A percentile compares a stretch with the other conserved stretches of the same genome.
These are phyloP conservation scores for Protosalanx chinensis DNA, from an alignment of 2,797 vertebrate species.

Conservation along the genomic window DNA sequence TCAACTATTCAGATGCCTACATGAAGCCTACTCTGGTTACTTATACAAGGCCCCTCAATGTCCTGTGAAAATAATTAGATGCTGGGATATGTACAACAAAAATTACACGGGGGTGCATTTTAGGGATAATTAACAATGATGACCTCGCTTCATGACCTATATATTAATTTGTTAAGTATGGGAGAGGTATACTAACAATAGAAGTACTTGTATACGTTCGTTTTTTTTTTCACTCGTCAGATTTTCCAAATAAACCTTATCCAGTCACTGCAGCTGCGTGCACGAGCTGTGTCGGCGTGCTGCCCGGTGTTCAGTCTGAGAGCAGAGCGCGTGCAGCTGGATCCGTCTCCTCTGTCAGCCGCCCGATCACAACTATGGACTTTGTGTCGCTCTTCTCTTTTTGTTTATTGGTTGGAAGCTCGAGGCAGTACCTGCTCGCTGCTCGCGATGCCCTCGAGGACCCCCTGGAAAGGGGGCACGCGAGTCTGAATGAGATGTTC, in stretches of 20 bases:
- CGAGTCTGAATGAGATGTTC: constrained; percentile 88
- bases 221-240: constrained; percentile 38
- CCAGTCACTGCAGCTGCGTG: constrained; percentile 41
- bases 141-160: too few species aligned
- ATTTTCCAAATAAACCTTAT: constrained; percentile 70
- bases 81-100: too few species aligned
- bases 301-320: not conserved
- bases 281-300: constrained; percentile 39
- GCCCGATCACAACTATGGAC: constrained; percentile 7
- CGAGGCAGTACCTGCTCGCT: constrained; percentile 1
- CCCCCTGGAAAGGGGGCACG: constrained; percentile 64
- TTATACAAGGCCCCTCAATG: too few species aligned
- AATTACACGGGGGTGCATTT: too few species aligned
- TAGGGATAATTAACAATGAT: too few species aligned
- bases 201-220: not conserved
- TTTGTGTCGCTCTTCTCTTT: constrained; percentile 49
- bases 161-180: too few species aligned
- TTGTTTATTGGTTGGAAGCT: constrained; percentile 46
- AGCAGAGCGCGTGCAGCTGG: not conserved
- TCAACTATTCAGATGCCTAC: too few species aligned
- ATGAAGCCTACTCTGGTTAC: too few species aligned
- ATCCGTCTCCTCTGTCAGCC: not conserved
- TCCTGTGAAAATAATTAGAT: too few species aligned
- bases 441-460: constrained; percentile 27
- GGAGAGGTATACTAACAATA: too few species aligned